Evolutionary conservation across 2,888 invertebrate genomes (phyloP).

Genomic region (Anodontia alba): DNA sequence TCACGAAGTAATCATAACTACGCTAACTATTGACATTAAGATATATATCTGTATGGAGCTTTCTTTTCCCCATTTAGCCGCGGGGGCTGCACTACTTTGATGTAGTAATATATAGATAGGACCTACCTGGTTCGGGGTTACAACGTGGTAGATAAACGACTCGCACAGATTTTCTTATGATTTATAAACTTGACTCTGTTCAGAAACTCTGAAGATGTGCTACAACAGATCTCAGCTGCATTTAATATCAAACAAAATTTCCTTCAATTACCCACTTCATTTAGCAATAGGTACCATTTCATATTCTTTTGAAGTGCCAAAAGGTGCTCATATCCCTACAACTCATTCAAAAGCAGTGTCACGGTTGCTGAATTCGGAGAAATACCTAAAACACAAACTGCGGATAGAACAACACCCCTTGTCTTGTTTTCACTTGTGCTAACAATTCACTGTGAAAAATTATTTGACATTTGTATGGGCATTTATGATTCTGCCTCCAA

Average conservation of each 20-base stretch:
- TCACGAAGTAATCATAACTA: conserved; percentile 31
- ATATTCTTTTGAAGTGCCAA: not conserved
- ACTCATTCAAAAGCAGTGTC: not conserved
- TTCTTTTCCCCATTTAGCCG: conserved; percentile 44
- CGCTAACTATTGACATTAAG: conserved; percentile 51
- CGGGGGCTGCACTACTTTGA: conserved; percentile 47
- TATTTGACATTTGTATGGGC: conserved; percentile 58
- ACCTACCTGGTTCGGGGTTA: conserved; percentile 49
- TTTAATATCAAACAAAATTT: conserved; percentile 30
- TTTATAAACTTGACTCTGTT: conserved; percentile 43
- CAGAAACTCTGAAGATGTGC: conserved; percentile 5
- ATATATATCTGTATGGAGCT: conserved; percentile 45
- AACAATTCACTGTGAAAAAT: conserved; percentile 44
- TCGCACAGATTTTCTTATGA: conserved; percentile 44
- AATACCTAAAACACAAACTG: not conserved
- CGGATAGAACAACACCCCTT: not conserved
- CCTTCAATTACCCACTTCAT: conserved; percentile 25
- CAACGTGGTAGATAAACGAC: conserved; percentile 53
- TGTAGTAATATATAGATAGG: conserved; percentile 48
- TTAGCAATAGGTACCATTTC: not conserved
- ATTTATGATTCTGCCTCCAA: conserved; percentile 52
- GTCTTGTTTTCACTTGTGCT: not conserved
- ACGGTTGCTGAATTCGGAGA: not conserved
- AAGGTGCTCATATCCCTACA: not conserved
- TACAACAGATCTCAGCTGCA: conserved; percentile 27